Percentiles rank a stretch among this genome's conserved stretches.
These are phyloP conservation scores for Thereuonema tuberculata DNA, from an alignment of 1,140 invertebrate species.

Conservation along the genomic window DNA sequence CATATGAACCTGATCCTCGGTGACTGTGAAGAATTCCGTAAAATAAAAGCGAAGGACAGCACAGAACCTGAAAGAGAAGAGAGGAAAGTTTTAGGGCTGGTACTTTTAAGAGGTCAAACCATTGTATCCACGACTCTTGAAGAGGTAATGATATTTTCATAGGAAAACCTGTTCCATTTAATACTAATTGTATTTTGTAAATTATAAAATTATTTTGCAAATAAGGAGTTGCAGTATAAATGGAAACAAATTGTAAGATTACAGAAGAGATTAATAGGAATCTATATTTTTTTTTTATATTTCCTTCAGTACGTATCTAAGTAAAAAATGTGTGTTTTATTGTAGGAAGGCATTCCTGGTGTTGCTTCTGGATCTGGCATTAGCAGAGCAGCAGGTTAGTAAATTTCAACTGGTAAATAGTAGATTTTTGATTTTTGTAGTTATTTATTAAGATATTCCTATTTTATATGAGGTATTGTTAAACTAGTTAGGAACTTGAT, in stretches of 20 bases:
- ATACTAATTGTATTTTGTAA: background rate
- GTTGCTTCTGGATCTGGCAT: constrained; percentile 72
- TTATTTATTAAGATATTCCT: too few relatives aligned
- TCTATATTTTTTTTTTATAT: too few relatives aligned
- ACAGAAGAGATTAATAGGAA: too few relatives aligned
- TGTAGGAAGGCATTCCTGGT: constrained; percentile 74
- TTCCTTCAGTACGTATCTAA: too few relatives aligned
- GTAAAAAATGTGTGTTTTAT: too few relatives aligned
- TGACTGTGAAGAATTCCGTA: constrained; percentile 87
- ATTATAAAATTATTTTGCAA: too few relatives aligned
- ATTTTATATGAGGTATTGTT: too few relatives aligned
- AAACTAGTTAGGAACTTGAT: too few relatives aligned
- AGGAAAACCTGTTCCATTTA: constrained; percentile 8
- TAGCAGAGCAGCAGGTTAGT: constrained; percentile 69
- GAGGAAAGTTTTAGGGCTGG: constrained; percentile 89
- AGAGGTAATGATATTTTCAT: constrained; percentile 44
- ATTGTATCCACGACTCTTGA: constrained; percentile 97
- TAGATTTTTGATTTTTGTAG: too few relatives aligned
- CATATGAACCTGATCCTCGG: constrained; percentile 95
- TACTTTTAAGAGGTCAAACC: constrained; percentile 88
- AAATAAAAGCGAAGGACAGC: constrained; percentile 74
- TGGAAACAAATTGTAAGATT: background rate
- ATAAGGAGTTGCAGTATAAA: background rate
- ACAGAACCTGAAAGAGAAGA: constrained; percentile 79
- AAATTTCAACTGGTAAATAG: too few relatives aligned